Conservation (phyloP, 2,888 invertebrate genomes). For the Thalpophila matura region DNA sequence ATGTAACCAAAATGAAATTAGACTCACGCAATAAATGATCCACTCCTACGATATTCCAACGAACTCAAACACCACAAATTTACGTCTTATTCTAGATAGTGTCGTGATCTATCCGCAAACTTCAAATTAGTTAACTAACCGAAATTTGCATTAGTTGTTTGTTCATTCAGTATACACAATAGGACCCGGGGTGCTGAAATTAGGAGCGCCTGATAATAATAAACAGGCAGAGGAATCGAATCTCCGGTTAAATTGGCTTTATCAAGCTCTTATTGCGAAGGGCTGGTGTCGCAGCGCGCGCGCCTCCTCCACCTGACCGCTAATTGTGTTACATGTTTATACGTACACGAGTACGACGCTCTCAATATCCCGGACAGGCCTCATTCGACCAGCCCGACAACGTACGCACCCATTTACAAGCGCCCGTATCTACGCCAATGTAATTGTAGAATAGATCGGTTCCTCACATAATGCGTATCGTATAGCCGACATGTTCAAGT, state of each 20-base stretch:
- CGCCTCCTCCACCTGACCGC: slow-evolving; percentile 73
- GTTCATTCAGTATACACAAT: slow-evolving; percentile 76
- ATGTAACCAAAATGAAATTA: slow-evolving; percentile 48
- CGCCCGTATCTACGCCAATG: slow-evolving; percentile 77
- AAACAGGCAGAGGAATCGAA: slow-evolving; percentile 77
- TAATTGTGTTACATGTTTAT: slow-evolving; percentile 79
- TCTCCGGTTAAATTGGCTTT: slow-evolving; percentile 76
- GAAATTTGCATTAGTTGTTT: slow-evolving; percentile 78
- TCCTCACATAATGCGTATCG: slow-evolving; percentile 77
- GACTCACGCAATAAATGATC: slow-evolving; percentile 47
- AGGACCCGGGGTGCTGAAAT: slow-evolving; percentile 73
- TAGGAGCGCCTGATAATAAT: slow-evolving; percentile 78
- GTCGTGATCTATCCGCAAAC: slow-evolving; percentile 70
- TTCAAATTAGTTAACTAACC: slow-evolving; percentile 77
- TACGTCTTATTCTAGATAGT: slow-evolving; percentile 54
- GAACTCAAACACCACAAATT: slow-evolving; percentile 51
- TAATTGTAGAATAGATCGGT: slow-evolving; percentile 84
- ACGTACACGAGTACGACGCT: slow-evolving; percentile 74
- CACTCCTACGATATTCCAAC: slow-evolving; percentile 28
- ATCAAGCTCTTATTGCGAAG: slow-evolving; percentile 76
- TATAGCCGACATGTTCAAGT: slow-evolving; percentile 83
- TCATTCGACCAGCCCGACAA: slow-evolving; percentile 71
- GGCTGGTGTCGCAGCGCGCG: slow-evolving; percentile 48
- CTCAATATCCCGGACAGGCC: slow-evolving; percentile 73
- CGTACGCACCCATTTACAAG: slow-evolving; percentile 77